These are phyloP conservation scores for Thomomys bottae DNA, from an alignment of 2,113 vertebrate genomes.

Conservation along the genomic window DNA sequence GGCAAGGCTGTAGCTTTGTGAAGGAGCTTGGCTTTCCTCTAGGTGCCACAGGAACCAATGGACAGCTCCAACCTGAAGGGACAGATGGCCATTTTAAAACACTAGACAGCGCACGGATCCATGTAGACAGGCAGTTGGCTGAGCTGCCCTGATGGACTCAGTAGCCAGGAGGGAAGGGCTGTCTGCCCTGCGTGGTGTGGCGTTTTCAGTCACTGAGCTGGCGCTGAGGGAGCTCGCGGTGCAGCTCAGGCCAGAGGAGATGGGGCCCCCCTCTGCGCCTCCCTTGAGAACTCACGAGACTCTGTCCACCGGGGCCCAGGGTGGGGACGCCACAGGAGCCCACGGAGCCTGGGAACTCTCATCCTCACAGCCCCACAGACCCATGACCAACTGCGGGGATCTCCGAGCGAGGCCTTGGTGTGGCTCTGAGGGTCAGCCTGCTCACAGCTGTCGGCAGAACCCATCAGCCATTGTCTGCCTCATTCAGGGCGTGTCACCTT, in stretches of 20 bases:
- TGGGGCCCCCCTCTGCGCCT: not conserved
- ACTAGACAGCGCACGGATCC: too few relatives aligned
- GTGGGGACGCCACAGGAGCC: too few relatives aligned
- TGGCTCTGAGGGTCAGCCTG: not conserved
- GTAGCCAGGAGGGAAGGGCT: too few relatives aligned
- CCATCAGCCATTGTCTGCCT: rapidly evolving
- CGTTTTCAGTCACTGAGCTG: rapidly evolving
- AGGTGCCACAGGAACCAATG: rapidly evolving
- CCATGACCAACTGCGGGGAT: too few relatives aligned
- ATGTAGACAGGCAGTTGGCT: too few relatives aligned
- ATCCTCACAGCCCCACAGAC: too few relatives aligned
- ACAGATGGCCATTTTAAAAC: rapidly evolving
- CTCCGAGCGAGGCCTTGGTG: not conserved
- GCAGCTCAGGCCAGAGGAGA: not conserved
- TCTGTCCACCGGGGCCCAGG: too few relatives aligned
- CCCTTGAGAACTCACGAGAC: too few relatives aligned
- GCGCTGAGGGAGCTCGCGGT: not conserved
- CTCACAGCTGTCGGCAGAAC: not conserved
- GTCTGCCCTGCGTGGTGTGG: rapidly evolving
- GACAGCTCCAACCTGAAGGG: not conserved
- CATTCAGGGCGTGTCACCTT: rapidly evolving
- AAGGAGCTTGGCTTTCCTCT: not conserved
- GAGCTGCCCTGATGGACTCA: not conserved
- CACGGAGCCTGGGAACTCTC: too few relatives aligned
- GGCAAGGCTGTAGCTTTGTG: not conserved